Conservation (phyloP, 2,888 invertebrate species). For the Agrochola lychnidis region DNA sequence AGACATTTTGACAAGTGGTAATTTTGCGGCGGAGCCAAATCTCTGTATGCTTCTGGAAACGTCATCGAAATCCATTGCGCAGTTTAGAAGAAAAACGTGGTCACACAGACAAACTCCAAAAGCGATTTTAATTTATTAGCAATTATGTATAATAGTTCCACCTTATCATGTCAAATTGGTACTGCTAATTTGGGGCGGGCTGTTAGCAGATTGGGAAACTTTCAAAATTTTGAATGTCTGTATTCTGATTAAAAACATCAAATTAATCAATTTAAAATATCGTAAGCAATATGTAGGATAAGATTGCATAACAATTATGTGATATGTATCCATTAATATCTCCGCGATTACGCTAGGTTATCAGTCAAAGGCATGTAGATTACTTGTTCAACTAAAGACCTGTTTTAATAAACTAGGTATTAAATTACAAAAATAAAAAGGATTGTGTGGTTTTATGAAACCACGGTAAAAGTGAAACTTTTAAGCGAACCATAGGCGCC, state of each 20-base stretch:
- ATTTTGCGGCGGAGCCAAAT: too few species aligned
- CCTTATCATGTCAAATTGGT: neutral
- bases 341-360: conserved; percentile 17
- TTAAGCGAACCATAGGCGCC: too few species aligned
- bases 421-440: too few species aligned
- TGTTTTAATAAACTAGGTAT: neutral
- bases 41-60: too few species aligned
- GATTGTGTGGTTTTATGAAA: too few species aligned
- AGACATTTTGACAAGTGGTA: too few species aligned
- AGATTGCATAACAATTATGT: neutral
- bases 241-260: neutral
- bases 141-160: neutral
- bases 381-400: neutral
- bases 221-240: neutral
- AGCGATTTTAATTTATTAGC: neutral
- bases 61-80: too few species aligned
- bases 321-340: conserved; percentile 27
- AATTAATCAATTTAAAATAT: neutral
- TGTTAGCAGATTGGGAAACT: neutral
- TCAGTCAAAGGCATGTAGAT: conserved; percentile 14
- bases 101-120: neutral
- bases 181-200: neutral
- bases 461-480: too few species aligned
- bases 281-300: neutral
- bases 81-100: too few species aligned